These are phyloP conservation scores for Euglossa dilemma DNA, from an alignment of 1,140 invertebrate species.

Conservation along the genomic window DNA sequence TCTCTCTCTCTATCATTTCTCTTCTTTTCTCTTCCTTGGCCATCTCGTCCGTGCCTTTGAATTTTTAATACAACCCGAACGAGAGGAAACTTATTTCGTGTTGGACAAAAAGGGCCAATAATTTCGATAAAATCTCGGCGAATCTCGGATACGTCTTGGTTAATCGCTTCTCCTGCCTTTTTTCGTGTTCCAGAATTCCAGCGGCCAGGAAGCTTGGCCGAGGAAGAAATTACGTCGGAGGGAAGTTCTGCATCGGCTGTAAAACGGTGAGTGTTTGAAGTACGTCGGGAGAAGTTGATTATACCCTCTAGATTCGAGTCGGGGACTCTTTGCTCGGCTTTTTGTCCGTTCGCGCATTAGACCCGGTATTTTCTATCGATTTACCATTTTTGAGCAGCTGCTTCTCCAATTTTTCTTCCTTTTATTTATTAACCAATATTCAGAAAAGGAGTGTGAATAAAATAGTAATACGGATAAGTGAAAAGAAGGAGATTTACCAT, in stretches of 20 bases:
- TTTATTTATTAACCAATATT: too few species aligned
- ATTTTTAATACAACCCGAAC: constrained; percentile 27
- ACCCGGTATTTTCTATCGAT: too few species aligned
- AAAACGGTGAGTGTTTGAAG: constrained; percentile 20
- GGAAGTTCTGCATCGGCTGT: not conserved
- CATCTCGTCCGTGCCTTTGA: not conserved
- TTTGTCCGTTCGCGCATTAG: too few species aligned
- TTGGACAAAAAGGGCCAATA: not conserved
- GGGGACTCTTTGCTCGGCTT: not conserved
- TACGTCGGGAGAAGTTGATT: not conserved
- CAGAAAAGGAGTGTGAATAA: too few species aligned
- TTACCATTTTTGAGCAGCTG: too few species aligned
- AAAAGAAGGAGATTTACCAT: too few species aligned
- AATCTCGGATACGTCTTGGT: too few species aligned
- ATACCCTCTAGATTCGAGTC: not conserved
- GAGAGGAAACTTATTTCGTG: constrained; percentile 1
- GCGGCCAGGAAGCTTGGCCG: not conserved
- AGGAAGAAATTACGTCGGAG: not conserved
- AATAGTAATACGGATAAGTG: too few species aligned
- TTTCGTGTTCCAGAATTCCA: constrained; percentile 6
- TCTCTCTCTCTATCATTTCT: not conserved
- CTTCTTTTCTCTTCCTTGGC: not conserved
- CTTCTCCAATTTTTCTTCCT: too few species aligned
- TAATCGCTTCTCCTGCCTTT: not conserved
- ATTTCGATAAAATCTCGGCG: constrained; percentile 15